These are phyloP conservation scores for Aphodius granarius DNA, from an alignment of 2,888 invertebrate species.

Conservation along the genomic window DNA sequence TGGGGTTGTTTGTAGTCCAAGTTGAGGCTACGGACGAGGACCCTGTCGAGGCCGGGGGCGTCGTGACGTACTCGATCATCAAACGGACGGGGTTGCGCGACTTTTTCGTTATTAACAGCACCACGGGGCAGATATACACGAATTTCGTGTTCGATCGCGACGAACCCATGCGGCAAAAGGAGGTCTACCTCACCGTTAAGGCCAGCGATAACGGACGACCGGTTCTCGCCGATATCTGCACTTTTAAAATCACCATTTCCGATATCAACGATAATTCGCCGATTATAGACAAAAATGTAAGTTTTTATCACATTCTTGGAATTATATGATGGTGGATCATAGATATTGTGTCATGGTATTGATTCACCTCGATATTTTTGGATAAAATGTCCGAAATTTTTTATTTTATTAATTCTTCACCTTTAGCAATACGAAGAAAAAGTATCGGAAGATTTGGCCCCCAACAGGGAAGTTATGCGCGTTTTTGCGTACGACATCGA, in stretches of 20 bases:
- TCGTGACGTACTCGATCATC: constrained; percentile 82
- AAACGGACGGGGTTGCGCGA: constrained; percentile 72
- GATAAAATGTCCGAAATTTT: too few relatives aligned
- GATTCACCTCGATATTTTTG: too few relatives aligned
- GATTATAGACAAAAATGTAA: constrained; percentile 78
- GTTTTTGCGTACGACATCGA: constrained; percentile 93
- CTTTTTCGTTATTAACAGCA: constrained; percentile 78
- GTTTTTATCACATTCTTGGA: constrained; percentile 45
- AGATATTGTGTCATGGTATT: too few relatives aligned
- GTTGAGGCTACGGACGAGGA: constrained; percentile 75
- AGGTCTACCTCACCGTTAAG: constrained; percentile 82
- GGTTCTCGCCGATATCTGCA: constrained; percentile 88
- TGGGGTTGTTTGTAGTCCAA: constrained; percentile 75
- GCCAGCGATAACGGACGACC: constrained; percentile 93
- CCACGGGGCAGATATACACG: constrained; percentile 76
- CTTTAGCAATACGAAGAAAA: constrained; percentile 68
- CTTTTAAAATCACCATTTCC: constrained; percentile 85
- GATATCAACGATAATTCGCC: constrained; percentile 93
- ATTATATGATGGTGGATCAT: neutral
- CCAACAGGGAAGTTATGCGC: constrained; percentile 77
- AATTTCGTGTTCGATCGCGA: constrained; percentile 84
- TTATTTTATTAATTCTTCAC: too few relatives aligned
- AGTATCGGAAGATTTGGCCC: constrained; percentile 77
- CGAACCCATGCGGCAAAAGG: constrained; percentile 82
- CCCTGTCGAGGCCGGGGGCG: constrained; percentile 74